Base-by-base conservation (phyloP, 1,140 invertebrate species). In the Dendrolimus kikuchii region DNA sequence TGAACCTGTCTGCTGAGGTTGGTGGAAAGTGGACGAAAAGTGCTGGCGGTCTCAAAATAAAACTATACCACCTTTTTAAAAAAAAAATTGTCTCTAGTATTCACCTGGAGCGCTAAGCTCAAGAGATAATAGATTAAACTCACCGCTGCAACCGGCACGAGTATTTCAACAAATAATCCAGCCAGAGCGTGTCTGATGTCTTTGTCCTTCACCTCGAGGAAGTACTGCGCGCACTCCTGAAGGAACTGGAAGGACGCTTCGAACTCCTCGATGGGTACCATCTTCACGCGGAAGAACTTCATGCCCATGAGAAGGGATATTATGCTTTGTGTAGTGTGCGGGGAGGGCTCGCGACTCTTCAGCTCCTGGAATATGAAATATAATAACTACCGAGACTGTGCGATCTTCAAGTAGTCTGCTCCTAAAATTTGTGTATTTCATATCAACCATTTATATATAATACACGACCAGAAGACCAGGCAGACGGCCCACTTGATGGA, bases 211-310 rank as follows among this genome's bases (percentile, higher is more conserved):
- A 98, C 96, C 89, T 99, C 99, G 4, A 99, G 88, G 82, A 99
- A 99, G 87, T 99, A 99, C 70, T 97, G 96, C 4, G 96, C 98
- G 82, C 98, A 97, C 78, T 99, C 98, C 85, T 99, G 97, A 88
- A 99, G 94, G 77, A 99, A 99, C 78, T 98, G 96, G 78, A 99
- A 98, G 5, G 97, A 98, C 0, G 96, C 96, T 85, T 99, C 98
- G 88, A 99, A 99, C 82, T 99, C 98, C 89, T 99, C 97, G 59
- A 99, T 99, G 0, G 98, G 98, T 47, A 98, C 98, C 96, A 99
- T 99, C 75, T 88, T 90, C 6, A 90, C 88, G 5, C 98, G 90
- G 81, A 99, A 99, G 88, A 99, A 99, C 89, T 99, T 99, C 96
- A 99, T 99, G 53, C 98, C 98, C 97, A 99, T 99, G 7, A 99